phyloP scores from a whole-genome alignment of 1,140 invertebrate genomes.

The Euura saliciscinereae region DNA sequence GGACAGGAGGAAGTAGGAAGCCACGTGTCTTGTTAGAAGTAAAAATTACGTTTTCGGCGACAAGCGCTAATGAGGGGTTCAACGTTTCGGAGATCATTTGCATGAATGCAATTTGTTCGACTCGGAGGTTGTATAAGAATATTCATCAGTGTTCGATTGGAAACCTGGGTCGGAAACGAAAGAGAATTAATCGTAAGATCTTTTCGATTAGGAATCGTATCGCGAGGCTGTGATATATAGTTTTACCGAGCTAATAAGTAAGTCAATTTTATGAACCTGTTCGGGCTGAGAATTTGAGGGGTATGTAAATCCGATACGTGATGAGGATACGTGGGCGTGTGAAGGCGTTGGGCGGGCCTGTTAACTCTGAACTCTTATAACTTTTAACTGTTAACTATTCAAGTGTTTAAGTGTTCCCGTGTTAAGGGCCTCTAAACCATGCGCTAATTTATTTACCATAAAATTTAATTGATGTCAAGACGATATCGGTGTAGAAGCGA shows the following conservation, averaged over 20 bases:
- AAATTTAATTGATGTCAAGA: conserved; percentile 5
- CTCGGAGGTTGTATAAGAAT: neutral
- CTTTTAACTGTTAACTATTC: neutral
- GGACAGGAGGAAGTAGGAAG: neutral
- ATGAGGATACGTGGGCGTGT: neutral
- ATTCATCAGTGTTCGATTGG: neutral
- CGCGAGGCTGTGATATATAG: neutral
- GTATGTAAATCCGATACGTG: conserved; percentile 4
- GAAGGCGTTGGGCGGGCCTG: neutral
- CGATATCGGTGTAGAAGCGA: neutral
- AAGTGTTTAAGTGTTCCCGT: conserved; percentile 2
- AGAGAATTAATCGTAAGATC: neutral
- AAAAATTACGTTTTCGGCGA: neutral
- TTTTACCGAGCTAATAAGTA: neutral
- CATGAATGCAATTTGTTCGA: neutral
- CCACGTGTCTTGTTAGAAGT: neutral
- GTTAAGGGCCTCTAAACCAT: conserved; percentile 4
- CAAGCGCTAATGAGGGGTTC: neutral
- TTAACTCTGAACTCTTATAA: conserved; percentile 3
- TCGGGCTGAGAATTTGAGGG: neutral
- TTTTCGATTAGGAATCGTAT: neutral
- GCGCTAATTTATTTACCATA: conserved; percentile 7
- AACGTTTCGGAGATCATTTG: neutral
- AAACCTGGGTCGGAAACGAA: neutral
- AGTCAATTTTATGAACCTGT: conserved; percentile 1